phyloP scores from a whole-genome alignment of 2,888 invertebrate species.

The Gymnosoma rotundatum region DNA sequence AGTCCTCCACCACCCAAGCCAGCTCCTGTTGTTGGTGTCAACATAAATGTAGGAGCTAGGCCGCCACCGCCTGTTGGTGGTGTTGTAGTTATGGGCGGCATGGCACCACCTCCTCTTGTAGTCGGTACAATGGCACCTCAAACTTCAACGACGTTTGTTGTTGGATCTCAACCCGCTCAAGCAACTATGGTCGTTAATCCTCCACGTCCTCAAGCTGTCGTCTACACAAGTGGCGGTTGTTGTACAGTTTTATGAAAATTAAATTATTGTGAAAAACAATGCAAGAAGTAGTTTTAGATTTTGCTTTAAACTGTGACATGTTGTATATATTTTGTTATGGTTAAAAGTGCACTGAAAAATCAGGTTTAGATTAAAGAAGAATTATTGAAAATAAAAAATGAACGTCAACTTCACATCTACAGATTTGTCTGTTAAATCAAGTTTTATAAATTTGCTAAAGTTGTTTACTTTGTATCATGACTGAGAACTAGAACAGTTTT shows the following conservation, averaged over 20 bases:
- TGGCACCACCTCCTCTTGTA: conserved; percentile 66
- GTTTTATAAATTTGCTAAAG: too few species aligned
- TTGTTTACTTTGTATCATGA: too few species aligned
- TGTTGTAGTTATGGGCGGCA: conserved; percentile 66
- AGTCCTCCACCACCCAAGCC: conserved; percentile 42
- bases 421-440: too few species aligned
- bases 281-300: not conserved
- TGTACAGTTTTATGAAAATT: conserved; percentile 72
- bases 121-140: conserved; percentile 46
- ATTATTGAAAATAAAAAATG: not conserved
- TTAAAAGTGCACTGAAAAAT: too few species aligned
- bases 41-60: conserved; percentile 67
- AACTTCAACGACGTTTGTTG: conserved; percentile 45
- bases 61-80: conserved; percentile 66
- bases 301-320: not conserved
- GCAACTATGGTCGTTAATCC: conserved; percentile 44
- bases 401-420: too few species aligned
- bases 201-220: conserved; percentile 70
- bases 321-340: not conserved
- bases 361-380: not conserved
- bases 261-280: not conserved
- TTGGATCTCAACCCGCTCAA: conserved; percentile 60
- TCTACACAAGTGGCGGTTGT: conserved; percentile 73
- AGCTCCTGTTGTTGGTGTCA: conserved; percentile 55
- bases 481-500: too few species aligned